Evolutionary conservation across 1,140 invertebrate species (phyloP).

Genomic region (Laupala kohalensis): DNA sequence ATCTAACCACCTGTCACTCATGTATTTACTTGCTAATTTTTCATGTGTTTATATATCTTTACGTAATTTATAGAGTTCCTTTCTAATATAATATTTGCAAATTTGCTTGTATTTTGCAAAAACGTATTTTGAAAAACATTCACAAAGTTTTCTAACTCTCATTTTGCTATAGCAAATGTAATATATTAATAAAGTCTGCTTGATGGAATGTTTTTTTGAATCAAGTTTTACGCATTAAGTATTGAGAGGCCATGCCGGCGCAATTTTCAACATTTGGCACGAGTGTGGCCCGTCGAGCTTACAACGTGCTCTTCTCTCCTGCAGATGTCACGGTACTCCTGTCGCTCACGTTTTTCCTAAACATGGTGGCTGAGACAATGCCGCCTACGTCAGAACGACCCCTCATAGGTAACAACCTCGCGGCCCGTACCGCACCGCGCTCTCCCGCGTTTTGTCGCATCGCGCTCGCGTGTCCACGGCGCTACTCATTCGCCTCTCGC

Average conservation of each 20-base stretch:
- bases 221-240: background rate
- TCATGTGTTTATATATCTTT: background rate
- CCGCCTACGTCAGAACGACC: slow-evolving; percentile 52
- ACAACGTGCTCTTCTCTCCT: slow-evolving; percentile 22
- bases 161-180: background rate
- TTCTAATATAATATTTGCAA: background rate
- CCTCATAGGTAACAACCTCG: slow-evolving; percentile 38
- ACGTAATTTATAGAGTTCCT: background rate
- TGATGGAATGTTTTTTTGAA: background rate
- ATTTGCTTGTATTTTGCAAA: background rate
- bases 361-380: slow-evolving; percentile 49
- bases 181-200: background rate
- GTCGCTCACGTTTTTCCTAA: slow-evolving; percentile 58
- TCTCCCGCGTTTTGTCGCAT: too few relatives aligned
- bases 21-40: background rate
- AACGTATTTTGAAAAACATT: background rate
- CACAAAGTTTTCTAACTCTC: background rate
- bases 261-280: background rate
- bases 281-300: background rate
- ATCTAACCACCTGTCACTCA: background rate
- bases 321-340: slow-evolving; percentile 56
- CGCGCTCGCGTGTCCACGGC: too few relatives aligned
- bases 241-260: background rate
- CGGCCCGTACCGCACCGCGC: too few relatives aligned
- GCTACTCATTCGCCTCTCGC: too few relatives aligned